Conservation (phyloP, 2,888 invertebrate species). For the Heliconius sara region DNA sequence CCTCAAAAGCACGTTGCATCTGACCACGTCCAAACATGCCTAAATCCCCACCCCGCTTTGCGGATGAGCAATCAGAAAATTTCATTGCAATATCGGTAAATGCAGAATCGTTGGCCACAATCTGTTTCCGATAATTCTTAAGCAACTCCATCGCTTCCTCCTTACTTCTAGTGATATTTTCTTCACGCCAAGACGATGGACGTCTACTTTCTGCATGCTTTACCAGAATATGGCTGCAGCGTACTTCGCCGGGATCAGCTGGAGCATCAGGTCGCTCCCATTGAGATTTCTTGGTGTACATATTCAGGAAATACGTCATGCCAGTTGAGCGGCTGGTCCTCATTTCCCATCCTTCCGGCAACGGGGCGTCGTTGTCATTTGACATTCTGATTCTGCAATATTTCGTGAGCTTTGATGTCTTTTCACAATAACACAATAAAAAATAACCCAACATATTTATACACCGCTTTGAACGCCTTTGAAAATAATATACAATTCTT, state of each 20-base stretch:
- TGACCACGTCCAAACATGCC: constrained; percentile 95
- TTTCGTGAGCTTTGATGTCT: constrained; percentile 47
- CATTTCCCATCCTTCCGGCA: constrained; percentile 97
- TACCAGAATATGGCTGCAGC: constrained; percentile 96
- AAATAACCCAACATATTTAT: constrained; percentile 2
- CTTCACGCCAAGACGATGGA: constrained; percentile 98
- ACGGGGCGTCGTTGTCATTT: constrained; percentile 75
- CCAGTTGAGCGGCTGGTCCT: constrained; percentile 94
- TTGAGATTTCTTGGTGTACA: constrained; percentile 98
- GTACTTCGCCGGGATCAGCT: constrained; percentile 89
- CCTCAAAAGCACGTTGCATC: constrained; percentile 99
- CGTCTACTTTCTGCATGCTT: constrained; percentile 96
- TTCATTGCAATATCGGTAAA: constrained; percentile 95
- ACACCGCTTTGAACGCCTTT: not conserved
- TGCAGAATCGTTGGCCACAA: constrained; percentile 90
- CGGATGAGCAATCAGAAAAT: constrained; percentile 99
- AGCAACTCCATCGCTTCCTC: constrained; percentile 95
- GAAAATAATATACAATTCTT: constrained; percentile 1
- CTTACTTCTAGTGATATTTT: constrained; percentile 94
- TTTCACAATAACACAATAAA: constrained; percentile 38
- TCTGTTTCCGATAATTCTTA: constrained; percentile 92
- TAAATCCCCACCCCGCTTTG: constrained; percentile 96
- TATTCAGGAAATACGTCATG: constrained; percentile 96
- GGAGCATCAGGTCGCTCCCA: constrained; percentile 97
- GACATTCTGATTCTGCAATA: constrained; percentile 82